Percentiles rank a stretch among this genome's conserved stretches.
Conservation (phyloP, 2,113 vertebrate species). For the Platysteira castanea region DNA sequence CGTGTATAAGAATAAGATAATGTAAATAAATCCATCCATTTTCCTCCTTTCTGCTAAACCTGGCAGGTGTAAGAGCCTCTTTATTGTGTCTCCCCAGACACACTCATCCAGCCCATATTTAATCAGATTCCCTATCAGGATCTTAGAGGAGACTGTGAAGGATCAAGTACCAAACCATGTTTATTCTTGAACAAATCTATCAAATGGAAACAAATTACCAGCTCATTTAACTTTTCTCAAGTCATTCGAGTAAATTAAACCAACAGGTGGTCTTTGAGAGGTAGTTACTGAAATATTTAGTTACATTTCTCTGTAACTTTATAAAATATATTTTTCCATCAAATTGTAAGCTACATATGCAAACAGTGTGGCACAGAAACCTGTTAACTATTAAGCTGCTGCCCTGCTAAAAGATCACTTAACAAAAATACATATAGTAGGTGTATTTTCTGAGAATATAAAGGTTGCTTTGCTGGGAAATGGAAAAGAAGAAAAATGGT, state of each 20-base stretch:
- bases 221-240: background rate
- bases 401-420: background rate
- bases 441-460: background rate
- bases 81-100: no score
- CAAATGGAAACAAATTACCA: background rate
- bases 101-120: background rate
- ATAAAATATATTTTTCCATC: background rate
- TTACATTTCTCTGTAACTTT: background rate
- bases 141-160: background rate
- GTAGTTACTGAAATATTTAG: background rate
- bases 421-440: background rate
- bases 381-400: background rate
- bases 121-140: background rate
- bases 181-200: background rate
- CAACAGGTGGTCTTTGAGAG: background rate
- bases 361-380: background rate
- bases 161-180: background rate
- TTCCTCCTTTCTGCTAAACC: no score
- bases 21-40: no score
- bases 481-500: background rate
- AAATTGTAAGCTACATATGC: background rate
- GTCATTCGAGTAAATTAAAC: background rate
- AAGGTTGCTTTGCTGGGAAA: background rate
- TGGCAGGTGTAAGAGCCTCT: no score
- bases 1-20: no score